Conservation (phyloP, 2,113 vertebrate species). For the Cyanistes caeruleus region DNA sequence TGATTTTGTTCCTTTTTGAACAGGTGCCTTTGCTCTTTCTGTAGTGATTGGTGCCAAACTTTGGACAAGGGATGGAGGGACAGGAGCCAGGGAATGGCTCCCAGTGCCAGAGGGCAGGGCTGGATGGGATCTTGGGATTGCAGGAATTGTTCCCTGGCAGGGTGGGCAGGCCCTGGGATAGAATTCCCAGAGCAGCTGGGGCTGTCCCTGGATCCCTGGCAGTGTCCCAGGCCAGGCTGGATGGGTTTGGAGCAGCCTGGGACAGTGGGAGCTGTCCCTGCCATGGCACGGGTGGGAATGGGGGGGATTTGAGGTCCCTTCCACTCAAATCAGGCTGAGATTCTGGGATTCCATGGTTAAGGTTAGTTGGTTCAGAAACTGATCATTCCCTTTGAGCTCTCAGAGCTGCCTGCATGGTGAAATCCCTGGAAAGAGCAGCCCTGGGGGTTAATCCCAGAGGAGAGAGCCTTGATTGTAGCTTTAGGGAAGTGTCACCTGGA, state of each 20-base stretch:
- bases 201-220: neutral
- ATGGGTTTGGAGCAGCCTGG: neutral
- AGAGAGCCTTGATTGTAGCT: neutral
- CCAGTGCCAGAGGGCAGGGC: neutral
- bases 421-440: neutral
- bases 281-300: neutral
- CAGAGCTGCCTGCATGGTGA: rapidly evolving
- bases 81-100: neutral
- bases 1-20: neutral
- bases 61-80: neutral
- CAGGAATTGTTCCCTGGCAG: neutral
- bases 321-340: neutral
- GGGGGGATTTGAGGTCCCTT: too few species aligned
- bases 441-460: neutral
- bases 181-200: neutral
- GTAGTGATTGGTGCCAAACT: neutral
- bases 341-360: neutral
- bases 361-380: too few species aligned
- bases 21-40: neutral
- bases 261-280: neutral
- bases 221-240: neutral
- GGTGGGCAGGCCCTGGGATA: rapidly evolving
- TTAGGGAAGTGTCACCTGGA: neutral
- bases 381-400: neutral
- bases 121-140: neutral